These are phyloP conservation scores for Arremon brunneinucha DNA, from an alignment of 2,797 vertebrate species.

Conservation along the genomic window DNA sequence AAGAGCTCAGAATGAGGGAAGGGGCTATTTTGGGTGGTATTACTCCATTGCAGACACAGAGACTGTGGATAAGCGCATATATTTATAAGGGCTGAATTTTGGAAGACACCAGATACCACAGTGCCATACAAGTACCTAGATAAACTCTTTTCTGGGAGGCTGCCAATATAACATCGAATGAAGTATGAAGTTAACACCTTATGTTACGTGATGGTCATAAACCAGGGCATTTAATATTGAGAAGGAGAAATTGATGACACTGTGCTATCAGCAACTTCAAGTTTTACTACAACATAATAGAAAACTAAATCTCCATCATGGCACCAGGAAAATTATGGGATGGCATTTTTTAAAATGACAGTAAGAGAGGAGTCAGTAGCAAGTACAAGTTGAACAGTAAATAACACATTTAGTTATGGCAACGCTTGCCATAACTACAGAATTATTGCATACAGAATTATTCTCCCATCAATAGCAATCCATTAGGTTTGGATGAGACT, in stretches of 20 bases:
- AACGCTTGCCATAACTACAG: background rate
- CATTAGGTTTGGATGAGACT: background rate
- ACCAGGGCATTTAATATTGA: background rate
- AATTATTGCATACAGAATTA: background rate
- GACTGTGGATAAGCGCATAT: background rate
- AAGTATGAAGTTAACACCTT: slow-evolving; percentile 11
- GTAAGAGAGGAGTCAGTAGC: background rate
- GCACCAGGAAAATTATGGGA: background rate
- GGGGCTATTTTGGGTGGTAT: slow-evolving; percentile 26
- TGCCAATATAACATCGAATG: background rate
- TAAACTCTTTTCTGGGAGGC: background rate
- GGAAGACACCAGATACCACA: slow-evolving; percentile 13
- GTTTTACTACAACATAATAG: background rate
- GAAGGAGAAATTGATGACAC: background rate
- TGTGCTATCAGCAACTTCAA: background rate
- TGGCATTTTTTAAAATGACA: background rate
- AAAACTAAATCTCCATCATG: background rate
- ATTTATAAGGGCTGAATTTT: slow-evolving; percentile 20
- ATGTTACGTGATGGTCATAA: background rate
- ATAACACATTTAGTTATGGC: background rate
- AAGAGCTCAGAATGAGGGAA: background rate
- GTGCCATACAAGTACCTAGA: background rate
- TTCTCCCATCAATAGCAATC: background rate
- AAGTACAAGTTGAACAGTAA: background rate
- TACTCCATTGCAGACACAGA: background rate